Evolutionary conservation across 2,113 vertebrate genomes (phyloP).

Genomic region (Pteruthius melanotis): DNA sequence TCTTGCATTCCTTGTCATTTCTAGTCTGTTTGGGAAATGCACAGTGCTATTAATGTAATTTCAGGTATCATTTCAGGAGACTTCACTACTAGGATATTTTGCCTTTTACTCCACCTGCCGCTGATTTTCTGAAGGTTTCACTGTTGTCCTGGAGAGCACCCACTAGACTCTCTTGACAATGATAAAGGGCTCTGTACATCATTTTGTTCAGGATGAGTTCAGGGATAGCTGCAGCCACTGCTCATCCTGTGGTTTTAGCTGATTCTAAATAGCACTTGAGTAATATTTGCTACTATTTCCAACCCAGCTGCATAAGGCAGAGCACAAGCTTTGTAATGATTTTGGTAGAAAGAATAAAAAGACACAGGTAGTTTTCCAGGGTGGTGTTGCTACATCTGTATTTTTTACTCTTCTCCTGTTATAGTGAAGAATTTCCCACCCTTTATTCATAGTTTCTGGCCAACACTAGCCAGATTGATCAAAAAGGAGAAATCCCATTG

Average conservation of each 20-base stretch:
- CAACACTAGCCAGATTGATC: neutral
- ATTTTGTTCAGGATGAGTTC: neutral
- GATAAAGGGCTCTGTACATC: neutral
- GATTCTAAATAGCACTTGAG: neutral
- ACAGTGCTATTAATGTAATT: neutral
- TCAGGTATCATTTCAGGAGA: neutral
- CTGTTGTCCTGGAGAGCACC: neutral
- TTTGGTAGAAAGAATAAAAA: neutral
- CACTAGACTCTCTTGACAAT: neutral
- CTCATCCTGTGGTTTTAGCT: neutral
- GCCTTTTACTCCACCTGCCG: neutral
- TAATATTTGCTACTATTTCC: neutral
- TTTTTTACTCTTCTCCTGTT: neutral
- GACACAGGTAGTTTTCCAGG: neutral
- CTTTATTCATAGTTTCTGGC: neutral
- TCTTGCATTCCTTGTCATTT: neutral
- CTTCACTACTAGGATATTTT: neutral
- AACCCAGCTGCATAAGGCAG: accelerated
- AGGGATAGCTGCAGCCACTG: neutral
- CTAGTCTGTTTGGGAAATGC: neutral
- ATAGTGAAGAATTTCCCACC: neutral
- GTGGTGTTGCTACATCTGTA: neutral
- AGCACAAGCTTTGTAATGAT: neutral
- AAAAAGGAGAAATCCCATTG: neutral
- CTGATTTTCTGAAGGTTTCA: neutral